Evolutionary conservation across 1,140 invertebrate species (phyloP), one percentile per base, ranked within the genome.

Genomic region (Drosophila funebris): DNA sequence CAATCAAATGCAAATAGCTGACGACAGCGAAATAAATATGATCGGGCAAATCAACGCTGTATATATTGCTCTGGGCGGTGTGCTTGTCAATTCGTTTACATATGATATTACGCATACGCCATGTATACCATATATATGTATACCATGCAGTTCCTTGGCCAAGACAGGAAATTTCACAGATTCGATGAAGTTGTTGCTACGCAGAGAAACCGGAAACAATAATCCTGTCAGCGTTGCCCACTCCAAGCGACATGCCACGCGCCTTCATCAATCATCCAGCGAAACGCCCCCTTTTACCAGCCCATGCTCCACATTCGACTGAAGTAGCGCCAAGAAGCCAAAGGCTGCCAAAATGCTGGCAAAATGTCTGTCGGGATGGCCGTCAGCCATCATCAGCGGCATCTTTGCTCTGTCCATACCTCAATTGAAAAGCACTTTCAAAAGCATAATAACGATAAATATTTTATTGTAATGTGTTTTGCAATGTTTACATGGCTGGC

Each of bases 401-500:
- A 54, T 46, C 60, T 57, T n/a, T 67, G 70, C 41, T 53, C 61
- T 53, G 82, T 71, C 71, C 83, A 70, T 81, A 76, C 75, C 83
- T 78, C 82, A 87, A 87, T 87, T 87, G 82, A 83, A 87, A 87
- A 87, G 82, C 82, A 88, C 72, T 87, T 87, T 78, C 50, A 54
- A 78, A 76, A 68, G 82, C 78, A 87, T 87, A 69, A 87, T 87
- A 88, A 78, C 82, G 78, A 87, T 87, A 87, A 88, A 87, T 87
- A 75, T 87, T 87, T 87, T 87, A 87, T 87, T 87, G 82, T 87
- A 78, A 87, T 87, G 78, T 87, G 78, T 63, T 80, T 88, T 78
- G 75, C 75, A 88, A 73, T 87, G 82, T 88, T 87, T 87, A 87
- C 83, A 88, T 76, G 83, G 63, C 60, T 60, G 74, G 67, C 77